Conservation (phyloP, 2,888 invertebrate species). For the Nipponacmea schrenckii region DNA sequence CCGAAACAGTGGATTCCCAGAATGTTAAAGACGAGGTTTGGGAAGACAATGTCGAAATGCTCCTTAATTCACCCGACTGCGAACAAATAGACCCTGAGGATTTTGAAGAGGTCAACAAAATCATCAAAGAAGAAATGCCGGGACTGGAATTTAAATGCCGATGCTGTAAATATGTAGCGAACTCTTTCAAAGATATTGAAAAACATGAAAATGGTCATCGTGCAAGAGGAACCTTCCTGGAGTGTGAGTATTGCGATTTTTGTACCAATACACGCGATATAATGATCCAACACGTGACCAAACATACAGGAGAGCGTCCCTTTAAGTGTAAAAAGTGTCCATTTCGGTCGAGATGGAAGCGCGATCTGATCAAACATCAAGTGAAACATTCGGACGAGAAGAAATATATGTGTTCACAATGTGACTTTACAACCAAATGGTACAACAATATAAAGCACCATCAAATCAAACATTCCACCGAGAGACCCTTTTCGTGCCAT, state of each 20-base stretch:
- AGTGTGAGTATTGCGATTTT: slow-evolving; percentile 45
- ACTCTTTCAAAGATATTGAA: slow-evolving; percentile 6
- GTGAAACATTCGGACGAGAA: slow-evolving; percentile 41
- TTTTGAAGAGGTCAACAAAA: not conserved
- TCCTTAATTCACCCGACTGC: not conserved
- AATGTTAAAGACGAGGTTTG: not conserved
- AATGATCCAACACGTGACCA: slow-evolving; percentile 42
- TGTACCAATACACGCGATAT: slow-evolving; percentile 28
- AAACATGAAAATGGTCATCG: slow-evolving; percentile 21
- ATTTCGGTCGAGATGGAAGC: slow-evolving; percentile 35
- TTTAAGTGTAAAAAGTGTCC: slow-evolving; percentile 44
- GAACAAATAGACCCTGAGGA: not conserved
- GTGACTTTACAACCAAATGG: slow-evolving; percentile 50
- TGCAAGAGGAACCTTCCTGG: slow-evolving; percentile 18
- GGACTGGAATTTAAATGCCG: slow-evolving; percentile 14
- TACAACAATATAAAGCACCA: slow-evolving; percentile 39
- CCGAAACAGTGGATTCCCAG: not conserved
- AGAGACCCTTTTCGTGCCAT: slow-evolving; percentile 37
- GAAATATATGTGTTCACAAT: slow-evolving; percentile 39
- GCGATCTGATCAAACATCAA: slow-evolving; percentile 38
- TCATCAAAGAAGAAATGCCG: not conserved
- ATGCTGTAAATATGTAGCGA: slow-evolving; percentile 17
- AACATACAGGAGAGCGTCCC: slow-evolving; percentile 44
- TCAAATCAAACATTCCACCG: slow-evolving; percentile 36
- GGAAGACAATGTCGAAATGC: not conserved